A percentile compares a stretch with the other conserved stretches of the same genome.
Conservation (phyloP, 2,797 vertebrate species). For the Falco cherrug region DNA sequence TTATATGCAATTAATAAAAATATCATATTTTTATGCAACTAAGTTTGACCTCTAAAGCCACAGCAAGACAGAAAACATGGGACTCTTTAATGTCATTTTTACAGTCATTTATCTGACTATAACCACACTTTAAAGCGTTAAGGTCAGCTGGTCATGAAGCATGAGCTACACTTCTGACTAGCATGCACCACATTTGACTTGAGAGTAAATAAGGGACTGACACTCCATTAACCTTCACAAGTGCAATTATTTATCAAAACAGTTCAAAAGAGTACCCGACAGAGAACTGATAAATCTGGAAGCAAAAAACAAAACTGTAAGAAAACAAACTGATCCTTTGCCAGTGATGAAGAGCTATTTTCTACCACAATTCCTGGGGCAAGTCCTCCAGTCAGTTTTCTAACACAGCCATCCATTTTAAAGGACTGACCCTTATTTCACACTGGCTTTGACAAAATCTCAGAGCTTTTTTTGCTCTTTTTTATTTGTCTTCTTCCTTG, state of each 20-base stretch:
- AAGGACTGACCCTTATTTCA: not conserved
- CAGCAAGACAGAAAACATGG: slow-evolving; percentile 28
- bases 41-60: slow-evolving; percentile 42
- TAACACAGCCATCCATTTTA: not conserved
- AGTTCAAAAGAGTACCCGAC: slow-evolving; percentile 43
- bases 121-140: slow-evolving; percentile 61
- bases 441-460: not conserved
- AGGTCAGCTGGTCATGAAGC: slow-evolving; percentile 68
- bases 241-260: slow-evolving; percentile 74
- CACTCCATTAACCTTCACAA: slow-evolving; percentile 72
- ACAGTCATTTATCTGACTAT: slow-evolving; percentile 66
- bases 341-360: slow-evolving; percentile 12
- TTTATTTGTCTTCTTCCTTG: not conserved
- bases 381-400: not conserved
- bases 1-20: slow-evolving; percentile 58
- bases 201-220: slow-evolving; percentile 66
- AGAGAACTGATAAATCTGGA: slow-evolving; percentile 37
- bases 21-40: slow-evolving; percentile 41
- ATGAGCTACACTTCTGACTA: slow-evolving; percentile 53
- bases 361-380: not conserved
- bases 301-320: not conserved
- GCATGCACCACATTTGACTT: slow-evolving; percentile 31
- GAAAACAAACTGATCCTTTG: slow-evolving; percentile 16
- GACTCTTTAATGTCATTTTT: slow-evolving; percentile 57
- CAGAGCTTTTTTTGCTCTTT: not conserved